A percentile compares a stretch with the other conserved stretches of the same genome.
Conservation (phyloP, 2,113 vertebrate genomes). For the Rhinolophus sinicus region DNA sequence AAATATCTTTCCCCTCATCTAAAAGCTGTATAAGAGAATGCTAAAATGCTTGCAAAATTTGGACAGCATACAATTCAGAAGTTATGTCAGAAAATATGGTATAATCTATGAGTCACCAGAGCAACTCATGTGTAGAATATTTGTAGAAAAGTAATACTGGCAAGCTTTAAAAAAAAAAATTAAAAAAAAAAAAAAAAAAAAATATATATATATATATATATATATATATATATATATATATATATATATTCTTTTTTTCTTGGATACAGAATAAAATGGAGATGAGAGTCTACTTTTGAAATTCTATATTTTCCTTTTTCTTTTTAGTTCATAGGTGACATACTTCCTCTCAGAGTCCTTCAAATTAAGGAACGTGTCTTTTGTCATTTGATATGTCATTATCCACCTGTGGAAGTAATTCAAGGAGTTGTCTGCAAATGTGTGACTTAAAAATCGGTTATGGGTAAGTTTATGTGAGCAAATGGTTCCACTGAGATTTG, state of each 20-base stretch:
- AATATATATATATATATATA: background rate
- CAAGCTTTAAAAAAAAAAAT: too few relatives aligned
- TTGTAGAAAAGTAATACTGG: background rate
- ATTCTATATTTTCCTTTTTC: background rate
- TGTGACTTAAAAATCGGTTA: slow-evolving; percentile 16
- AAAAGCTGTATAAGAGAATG: background rate
- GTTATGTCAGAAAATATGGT: background rate
- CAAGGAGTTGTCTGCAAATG: background rate
- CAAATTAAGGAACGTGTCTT: background rate
- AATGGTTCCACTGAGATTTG: background rate
- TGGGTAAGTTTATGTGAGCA: background rate
- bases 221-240: too few relatives aligned
- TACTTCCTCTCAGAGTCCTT: background rate
- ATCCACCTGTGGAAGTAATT: background rate
- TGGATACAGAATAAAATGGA: background rate
- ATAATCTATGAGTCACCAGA: background rate
- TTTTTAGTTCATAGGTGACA: background rate
- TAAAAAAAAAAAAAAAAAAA: too few relatives aligned
- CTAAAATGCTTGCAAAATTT: background rate
- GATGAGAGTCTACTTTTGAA: background rate
- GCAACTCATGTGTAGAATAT: background rate
- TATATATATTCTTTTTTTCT: background rate
- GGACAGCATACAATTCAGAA: background rate
- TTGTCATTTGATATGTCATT: background rate
- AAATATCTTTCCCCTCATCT: background rate